These are phyloP conservation scores for Neogobius melanostomus DNA, from an alignment of 2,113 vertebrate species.

Conservation along the genomic window DNA sequence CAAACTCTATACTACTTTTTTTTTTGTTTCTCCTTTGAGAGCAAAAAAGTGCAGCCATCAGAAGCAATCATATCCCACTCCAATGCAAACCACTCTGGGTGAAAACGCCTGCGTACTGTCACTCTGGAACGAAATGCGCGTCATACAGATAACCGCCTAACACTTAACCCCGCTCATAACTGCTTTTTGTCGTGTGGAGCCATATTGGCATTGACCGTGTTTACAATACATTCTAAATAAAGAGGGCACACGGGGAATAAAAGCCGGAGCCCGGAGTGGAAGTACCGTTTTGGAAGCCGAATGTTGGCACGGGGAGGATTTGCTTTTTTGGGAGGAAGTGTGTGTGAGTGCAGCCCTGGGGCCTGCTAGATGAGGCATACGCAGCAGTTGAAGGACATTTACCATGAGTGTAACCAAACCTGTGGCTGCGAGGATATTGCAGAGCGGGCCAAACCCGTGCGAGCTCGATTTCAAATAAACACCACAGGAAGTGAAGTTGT, in stretches of 20 bases:
- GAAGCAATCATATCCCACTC: constrained; percentile 33
- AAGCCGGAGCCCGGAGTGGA: constrained; percentile 49
- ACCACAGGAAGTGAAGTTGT: constrained; percentile 61
- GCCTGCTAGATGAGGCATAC: constrained; percentile 50
- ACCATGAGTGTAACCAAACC: constrained; percentile 63
- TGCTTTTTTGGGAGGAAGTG: constrained; percentile 48
- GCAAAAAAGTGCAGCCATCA: constrained; percentile 47
- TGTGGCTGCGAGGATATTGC: constrained; percentile 52
- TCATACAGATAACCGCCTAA: constrained; percentile 48
- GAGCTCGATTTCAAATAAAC: constrained; percentile 66
- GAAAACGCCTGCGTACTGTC: constrained; percentile 42
- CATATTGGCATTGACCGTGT: constrained; percentile 70
- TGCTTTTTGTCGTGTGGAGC: constrained; percentile 57
- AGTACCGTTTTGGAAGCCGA: constrained; percentile 41
- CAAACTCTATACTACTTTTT: constrained; percentile 12
- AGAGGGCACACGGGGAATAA: constrained; percentile 67
- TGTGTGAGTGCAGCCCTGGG: constrained; percentile 56
- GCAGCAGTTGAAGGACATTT: constrained; percentile 71
- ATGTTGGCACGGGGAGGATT: constrained; percentile 45
- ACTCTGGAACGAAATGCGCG: constrained; percentile 34
- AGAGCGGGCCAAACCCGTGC: constrained; percentile 22
- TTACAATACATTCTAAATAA: constrained; percentile 68
- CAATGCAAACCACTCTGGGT: constrained; percentile 26
- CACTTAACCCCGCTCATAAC: constrained; percentile 61
- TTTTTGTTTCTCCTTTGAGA: constrained; percentile 5